Evolutionary conservation across 2,888 invertebrate species (phyloP), one percentile per base, ranked within the genome.

Genomic region (Dyspetes luteomarginatus): DNA sequence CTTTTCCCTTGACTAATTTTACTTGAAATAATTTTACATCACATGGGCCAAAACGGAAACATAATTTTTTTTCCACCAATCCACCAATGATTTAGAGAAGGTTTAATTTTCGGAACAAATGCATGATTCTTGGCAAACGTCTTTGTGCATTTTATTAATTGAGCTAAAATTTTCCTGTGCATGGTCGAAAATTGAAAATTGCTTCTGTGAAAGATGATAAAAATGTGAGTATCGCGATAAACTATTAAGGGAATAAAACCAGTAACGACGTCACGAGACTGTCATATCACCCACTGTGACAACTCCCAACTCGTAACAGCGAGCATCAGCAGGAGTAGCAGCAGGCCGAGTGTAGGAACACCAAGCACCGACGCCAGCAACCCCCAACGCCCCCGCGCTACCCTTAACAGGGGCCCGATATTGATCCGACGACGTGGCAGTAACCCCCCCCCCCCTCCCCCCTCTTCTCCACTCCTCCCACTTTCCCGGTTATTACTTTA

Each of bases 341-440:
- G 62, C 73, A 74, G 81, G 62, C 81, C 74, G 69, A 73, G 74
- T n/a, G n/a, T 69, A 81, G 77, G 78, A 81, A 74, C 81, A 75
- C 60, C 67, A 41, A 76, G 71, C 50, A 68, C 76, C 56, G 78
- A 58, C 68, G 69, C 76, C 43, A 48, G 41, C 69, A 76, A 80
- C 76, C n/a, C n/a, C n/a, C 78, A 76, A 71, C 73, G 69, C 82
- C 68, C 73, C 78, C 78, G 73, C 82, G 69, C 76, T 50, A 72
- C 82, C 64, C 76, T 71, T 68, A 58, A 56, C 78, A 55, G 52
- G 78, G 81, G 82, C 80, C 86, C 89, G 89, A 90, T 90, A 90
- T 90, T 89, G 90, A 90, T 90, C 90, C 90, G 85, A 78, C 86
- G 86, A 87, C 87, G 86, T 86, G 83, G 86, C 86, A 86, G 85